Conservation (phyloP, 1,140 invertebrate species). For the Drosophila carrolli region DNA sequence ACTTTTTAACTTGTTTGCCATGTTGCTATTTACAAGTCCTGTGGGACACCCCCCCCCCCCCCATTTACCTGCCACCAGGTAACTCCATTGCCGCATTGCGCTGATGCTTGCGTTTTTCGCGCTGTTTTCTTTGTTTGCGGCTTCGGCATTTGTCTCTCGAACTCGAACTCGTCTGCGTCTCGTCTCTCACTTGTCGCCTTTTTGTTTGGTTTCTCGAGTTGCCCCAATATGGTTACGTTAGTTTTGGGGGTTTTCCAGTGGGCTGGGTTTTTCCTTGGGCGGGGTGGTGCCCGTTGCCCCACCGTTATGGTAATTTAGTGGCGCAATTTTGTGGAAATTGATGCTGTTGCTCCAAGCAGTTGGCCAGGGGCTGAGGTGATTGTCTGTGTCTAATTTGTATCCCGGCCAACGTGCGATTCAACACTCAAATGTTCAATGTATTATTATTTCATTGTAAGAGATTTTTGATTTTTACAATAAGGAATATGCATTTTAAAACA, state of each 20-base stretch:
- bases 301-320: slow-evolving; percentile 77
- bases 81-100: slow-evolving; percentile 73
- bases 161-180: slow-evolving; percentile 26
- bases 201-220: slow-evolving; percentile 59
- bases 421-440: slow-evolving; percentile 31
- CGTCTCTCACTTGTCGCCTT: slow-evolving; percentile 54
- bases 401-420: slow-evolving; percentile 13
- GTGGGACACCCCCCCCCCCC: slow-evolving; percentile 52
- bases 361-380: slow-evolving; percentile 16
- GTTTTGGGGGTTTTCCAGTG: slow-evolving; percentile 40
- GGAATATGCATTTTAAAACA: not conserved
- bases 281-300: slow-evolving; percentile 1
- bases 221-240: slow-evolving; percentile 70
- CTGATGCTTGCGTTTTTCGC: slow-evolving; percentile 78
- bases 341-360: slow-evolving; percentile 55
- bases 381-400: slow-evolving; percentile 26
- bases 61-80: slow-evolving; percentile 37
- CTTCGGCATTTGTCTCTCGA: slow-evolving; percentile 56
- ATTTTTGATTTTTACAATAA: not conserved
- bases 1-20: slow-evolving; percentile 84
- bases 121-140: slow-evolving; percentile 48
- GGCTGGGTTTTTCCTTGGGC: not conserved
- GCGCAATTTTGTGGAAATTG: slow-evolving; percentile 76
- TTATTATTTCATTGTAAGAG: slow-evolving; percentile 1
- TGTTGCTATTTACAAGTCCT: slow-evolving; percentile 84